Percentiles rank a stretch among this genome's conserved stretches.
phyloP scores from a whole-genome alignment of 2,113 vertebrate species.

The Cairina moschata region DNA sequence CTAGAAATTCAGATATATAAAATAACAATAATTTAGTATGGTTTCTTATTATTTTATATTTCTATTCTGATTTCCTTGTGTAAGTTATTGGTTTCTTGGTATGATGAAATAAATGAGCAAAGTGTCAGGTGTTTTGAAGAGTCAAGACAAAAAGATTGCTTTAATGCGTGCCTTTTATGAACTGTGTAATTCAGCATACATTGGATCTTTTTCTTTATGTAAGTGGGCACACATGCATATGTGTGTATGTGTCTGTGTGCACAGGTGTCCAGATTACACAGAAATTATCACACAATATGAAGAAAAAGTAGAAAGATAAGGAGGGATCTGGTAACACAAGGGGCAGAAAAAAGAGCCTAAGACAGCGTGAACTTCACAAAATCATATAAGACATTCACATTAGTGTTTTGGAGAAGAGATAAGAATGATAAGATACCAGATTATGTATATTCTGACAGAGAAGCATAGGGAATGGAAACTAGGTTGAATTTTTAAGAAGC shows the following conservation, averaged over 20 bases:
- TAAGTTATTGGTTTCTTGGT: background rate
- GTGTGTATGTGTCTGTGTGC: background rate
- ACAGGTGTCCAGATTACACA: background rate
- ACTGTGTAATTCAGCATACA: background rate
- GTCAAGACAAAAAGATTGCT: background rate
- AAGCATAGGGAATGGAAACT: background rate
- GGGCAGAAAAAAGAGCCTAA: background rate
- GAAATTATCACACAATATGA: background rate
- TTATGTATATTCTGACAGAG: background rate
- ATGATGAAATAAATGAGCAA: background rate
- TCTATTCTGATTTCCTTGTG: background rate
- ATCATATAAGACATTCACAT: background rate
- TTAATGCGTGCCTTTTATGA: background rate
- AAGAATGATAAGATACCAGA: background rate
- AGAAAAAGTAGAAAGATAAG: background rate
- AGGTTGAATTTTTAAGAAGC: background rate
- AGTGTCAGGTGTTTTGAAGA: background rate
- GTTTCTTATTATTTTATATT: background rate
- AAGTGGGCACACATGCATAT: background rate
- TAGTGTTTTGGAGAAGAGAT: background rate
- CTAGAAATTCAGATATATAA: background rate
- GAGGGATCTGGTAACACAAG: background rate
- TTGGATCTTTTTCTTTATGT: background rate
- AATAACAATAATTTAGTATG: background rate
- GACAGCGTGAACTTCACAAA: background rate